These are phyloP conservation scores for Papilio gigon DNA, from an alignment of 2,888 invertebrate species.

Conservation along the genomic window DNA sequence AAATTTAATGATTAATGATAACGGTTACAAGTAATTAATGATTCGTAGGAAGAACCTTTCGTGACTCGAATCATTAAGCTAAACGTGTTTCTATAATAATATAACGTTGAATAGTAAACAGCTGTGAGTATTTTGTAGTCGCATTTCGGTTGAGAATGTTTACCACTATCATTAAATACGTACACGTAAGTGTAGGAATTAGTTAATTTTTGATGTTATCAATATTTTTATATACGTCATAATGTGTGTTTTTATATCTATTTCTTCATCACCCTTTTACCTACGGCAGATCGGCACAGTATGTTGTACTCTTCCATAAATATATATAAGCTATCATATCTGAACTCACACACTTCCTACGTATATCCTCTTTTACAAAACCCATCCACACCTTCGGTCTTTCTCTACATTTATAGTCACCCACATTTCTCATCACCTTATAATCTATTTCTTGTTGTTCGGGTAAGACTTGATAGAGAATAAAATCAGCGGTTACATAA, in stretches of 20 bases:
- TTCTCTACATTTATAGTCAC: too few relatives aligned
- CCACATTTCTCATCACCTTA: too few relatives aligned
- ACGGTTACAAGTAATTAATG: conserved; percentile 49
- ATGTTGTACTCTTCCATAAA: too few relatives aligned
- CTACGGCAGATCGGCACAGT: too few relatives aligned
- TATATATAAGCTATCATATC: too few relatives aligned
- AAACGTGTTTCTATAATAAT: conserved; percentile 38
- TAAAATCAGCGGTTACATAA: too few relatives aligned
- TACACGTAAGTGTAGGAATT: not conserved
- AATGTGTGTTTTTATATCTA: not conserved
- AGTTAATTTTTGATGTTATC: not conserved
- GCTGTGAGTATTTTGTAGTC: conserved; percentile 23
- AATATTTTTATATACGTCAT: not conserved
- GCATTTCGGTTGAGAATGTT: conserved; percentile 6
- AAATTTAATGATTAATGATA: conserved; percentile 46
- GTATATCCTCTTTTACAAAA: too few relatives aligned
- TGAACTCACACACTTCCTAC: too few relatives aligned
- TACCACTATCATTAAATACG: not conserved
- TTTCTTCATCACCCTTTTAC: too few relatives aligned
- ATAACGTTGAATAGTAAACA: conserved; percentile 41
- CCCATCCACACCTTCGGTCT: too few relatives aligned
- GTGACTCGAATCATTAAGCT: conserved; percentile 52
- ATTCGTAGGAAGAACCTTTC: conserved; percentile 45
- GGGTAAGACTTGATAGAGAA: too few relatives aligned
- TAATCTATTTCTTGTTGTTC: too few relatives aligned